Evolutionary conservation across 2,797 vertebrate genomes (phyloP).

Genomic region (Scolopax bukidnonensis): DNA sequence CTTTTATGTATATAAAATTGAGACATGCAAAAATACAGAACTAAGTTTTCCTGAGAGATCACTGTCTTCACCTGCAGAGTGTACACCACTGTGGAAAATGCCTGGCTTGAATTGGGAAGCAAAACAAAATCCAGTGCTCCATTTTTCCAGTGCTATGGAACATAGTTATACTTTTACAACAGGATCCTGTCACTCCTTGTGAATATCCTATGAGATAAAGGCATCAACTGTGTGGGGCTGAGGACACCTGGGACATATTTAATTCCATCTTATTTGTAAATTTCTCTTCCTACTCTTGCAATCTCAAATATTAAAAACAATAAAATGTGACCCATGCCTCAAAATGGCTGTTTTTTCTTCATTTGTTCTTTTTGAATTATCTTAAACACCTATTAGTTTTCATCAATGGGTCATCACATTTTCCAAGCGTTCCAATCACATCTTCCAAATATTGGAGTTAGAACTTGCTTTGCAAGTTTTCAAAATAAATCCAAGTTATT

Average conservation of each 20-base stretch:
- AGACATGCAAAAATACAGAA: not conserved
- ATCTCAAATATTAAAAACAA: not conserved
- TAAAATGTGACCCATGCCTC: not conserved
- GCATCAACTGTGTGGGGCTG: not conserved
- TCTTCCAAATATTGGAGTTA: not conserved
- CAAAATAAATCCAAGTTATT: not conserved
- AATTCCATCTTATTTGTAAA: not conserved
- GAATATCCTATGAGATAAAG: not conserved
- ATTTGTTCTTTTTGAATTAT: not conserved
- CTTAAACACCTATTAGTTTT: not conserved
- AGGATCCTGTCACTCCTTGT: not conserved
- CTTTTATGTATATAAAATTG: not conserved
- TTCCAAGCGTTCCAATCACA: not conserved
- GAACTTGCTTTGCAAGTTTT: not conserved
- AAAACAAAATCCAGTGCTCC: not conserved
- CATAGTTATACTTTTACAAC: not conserved
- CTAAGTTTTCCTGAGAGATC: not conserved
- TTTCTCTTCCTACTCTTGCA: not conserved
- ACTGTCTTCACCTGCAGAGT: not conserved
- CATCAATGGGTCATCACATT: not conserved
- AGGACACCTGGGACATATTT: not conserved
- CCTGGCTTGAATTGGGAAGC: not conserved
- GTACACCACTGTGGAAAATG: not conserved
- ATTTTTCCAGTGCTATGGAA: not conserved
- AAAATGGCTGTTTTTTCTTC: not conserved